These are phyloP conservation scores for Channa maculata DNA, from an alignment of 2,113 vertebrate genomes.

Conservation along the genomic window DNA sequence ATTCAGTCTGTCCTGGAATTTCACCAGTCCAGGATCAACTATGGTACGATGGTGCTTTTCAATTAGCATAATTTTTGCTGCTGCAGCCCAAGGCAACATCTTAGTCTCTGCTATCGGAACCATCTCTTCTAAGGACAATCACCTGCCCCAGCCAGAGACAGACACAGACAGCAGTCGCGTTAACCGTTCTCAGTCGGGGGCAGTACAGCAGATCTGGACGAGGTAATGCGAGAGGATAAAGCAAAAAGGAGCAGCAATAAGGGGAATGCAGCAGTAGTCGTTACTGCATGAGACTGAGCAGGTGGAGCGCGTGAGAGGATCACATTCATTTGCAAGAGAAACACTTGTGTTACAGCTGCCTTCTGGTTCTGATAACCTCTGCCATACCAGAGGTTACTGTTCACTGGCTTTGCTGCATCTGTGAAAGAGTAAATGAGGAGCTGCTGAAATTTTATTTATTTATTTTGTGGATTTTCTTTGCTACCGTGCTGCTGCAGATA, in stretches of 20 bases:
- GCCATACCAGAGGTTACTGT: conserved; percentile 57
- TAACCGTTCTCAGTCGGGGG: conserved; percentile 55
- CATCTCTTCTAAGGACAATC: conserved; percentile 56
- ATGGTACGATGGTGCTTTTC: conserved; percentile 53
- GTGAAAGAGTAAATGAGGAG: conserved; percentile 65
- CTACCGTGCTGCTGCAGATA: conserved; percentile 82
- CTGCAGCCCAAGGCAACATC: conserved; percentile 62
- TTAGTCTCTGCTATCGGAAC: conserved; percentile 41
- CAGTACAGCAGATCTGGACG: conserved; percentile 47
- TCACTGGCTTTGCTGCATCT: conserved; percentile 59
- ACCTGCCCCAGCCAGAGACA: conserved; percentile 54
- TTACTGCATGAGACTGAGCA: conserved; percentile 73
- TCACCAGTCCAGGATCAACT: conserved; percentile 58
- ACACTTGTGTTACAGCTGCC: conserved; percentile 51
- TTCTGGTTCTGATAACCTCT: conserved; percentile 49
- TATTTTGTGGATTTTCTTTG: conserved; percentile 80
- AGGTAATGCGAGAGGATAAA: conserved; percentile 59
- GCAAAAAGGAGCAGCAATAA: conserved; percentile 60
- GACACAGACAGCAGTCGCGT: conserved; percentile 49
- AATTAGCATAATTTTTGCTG: conserved; percentile 76
- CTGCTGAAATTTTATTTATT: conserved; percentile 80
- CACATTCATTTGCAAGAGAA: conserved; percentile 48
- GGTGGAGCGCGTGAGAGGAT: conserved; percentile 68
- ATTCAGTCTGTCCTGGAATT: conserved; percentile 60
- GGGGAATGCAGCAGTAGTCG: conserved; percentile 76